A percentile compares a stretch with the other conserved stretches of the same genome.
These are phyloP conservation scores for Scylla paramamosain DNA, from an alignment of 1,140 invertebrate species.

Conservation along the genomic window DNA sequence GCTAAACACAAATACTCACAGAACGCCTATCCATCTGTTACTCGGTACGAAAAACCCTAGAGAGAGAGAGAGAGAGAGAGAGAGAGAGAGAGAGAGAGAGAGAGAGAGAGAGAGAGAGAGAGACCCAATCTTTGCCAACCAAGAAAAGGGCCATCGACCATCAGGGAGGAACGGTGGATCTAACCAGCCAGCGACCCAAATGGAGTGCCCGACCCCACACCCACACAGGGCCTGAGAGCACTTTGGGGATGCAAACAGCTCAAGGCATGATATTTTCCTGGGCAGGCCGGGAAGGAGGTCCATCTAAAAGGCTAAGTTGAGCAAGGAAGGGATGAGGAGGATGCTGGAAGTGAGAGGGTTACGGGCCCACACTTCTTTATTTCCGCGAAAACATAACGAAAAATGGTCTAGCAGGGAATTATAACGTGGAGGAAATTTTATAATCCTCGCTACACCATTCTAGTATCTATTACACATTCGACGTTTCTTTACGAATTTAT, in stretches of 20 bases:
- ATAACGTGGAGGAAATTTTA: too few relatives aligned
- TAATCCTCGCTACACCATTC: too few relatives aligned
- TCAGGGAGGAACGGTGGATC: neutral
- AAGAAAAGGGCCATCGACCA: neutral
- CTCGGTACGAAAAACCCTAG: too few relatives aligned
- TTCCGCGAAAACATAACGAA: too few relatives aligned
- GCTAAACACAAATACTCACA: too few relatives aligned
- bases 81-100: too few relatives aligned
- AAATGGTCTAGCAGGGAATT: too few relatives aligned
- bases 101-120: neutral
- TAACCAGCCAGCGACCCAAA: neutral
- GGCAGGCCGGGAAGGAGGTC: neutral
- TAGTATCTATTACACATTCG: too few relatives aligned
- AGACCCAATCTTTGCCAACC: neutral
- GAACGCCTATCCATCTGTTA: too few relatives aligned
- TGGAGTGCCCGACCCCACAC: neutral
- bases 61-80: too few relatives aligned
- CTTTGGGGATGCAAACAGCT: neutral
- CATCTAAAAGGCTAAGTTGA: neutral
- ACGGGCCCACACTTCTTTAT: too few relatives aligned
- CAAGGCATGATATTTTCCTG: neutral
- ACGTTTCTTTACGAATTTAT: too few relatives aligned
- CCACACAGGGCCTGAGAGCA: neutral
- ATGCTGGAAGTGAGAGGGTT: neutral
- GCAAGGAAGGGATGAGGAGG: neutral